phyloP scores from a whole-genome alignment of 2,797 vertebrate species.

The Falco novaeseelandiae region DNA sequence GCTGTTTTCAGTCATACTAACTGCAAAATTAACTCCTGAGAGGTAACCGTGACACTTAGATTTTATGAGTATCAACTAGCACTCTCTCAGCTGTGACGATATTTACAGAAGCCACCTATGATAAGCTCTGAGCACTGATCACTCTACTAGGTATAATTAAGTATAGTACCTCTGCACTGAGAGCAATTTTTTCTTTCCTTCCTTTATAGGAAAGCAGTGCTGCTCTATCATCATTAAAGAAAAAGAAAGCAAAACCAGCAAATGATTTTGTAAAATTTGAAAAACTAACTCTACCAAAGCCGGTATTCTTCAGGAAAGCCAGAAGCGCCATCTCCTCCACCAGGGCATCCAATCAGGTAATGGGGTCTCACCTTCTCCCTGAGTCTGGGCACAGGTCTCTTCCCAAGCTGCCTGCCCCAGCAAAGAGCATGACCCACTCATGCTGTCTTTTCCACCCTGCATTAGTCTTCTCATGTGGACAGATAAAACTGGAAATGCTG shows the following conservation, averaged over 20 bases:
- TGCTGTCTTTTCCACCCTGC: not conserved
- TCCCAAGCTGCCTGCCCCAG: not conserved
- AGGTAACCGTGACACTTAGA: not conserved
- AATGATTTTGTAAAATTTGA: constrained; percentile 73
- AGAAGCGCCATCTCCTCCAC: constrained; percentile 18
- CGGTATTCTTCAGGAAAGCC: constrained; percentile 83
- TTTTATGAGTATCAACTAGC: not conserved
- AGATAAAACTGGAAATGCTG: not conserved
- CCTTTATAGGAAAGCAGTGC: constrained; percentile 50
- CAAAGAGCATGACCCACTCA: rapidly evolving
- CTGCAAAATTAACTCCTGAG: not conserved
- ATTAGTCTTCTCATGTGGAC: not conserved
- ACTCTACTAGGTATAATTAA: not conserved
- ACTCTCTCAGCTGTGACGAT: not conserved
- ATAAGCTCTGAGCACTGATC: not conserved
- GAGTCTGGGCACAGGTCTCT: not conserved
- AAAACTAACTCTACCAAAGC: constrained; percentile 74
- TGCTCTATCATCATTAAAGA: constrained; percentile 37
- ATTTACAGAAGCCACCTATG: not conserved
- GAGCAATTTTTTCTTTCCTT: not conserved
- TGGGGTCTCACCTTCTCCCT: not conserved
- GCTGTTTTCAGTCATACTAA: not conserved
- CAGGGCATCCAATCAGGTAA: constrained; percentile 59
- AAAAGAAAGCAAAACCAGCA: constrained; percentile 49
- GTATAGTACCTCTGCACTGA: not conserved